Conservation (phyloP, 1,140 invertebrate genomes). For the Laodelphax striatellus region DNA sequence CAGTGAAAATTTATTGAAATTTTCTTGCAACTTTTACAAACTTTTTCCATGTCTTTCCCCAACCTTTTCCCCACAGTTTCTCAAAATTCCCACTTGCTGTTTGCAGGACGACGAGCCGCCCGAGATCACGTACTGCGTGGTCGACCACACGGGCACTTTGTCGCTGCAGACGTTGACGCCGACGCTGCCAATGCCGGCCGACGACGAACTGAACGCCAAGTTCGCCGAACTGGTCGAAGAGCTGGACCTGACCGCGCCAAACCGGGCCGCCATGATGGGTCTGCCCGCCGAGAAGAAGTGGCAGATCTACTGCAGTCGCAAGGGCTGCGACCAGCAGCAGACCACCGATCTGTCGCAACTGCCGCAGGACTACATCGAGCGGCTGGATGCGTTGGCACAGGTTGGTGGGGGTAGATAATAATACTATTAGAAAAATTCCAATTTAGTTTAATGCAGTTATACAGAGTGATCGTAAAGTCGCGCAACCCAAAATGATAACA, state of each 20-base stretch:
- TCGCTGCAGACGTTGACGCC: constrained; percentile 75
- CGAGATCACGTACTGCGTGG: constrained; percentile 81
- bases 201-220: constrained; percentile 83
- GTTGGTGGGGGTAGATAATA: constrained; percentile 40
- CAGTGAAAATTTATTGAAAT: no score
- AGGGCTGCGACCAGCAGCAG: constrained; percentile 38
- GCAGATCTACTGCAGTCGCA: constrained; percentile 92
- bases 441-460: no score
- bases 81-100: no score
- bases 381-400: constrained; percentile 61
- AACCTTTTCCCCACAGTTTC: no score
- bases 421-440: no score
- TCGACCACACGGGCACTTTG: constrained; percentile 73
- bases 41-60: no score
- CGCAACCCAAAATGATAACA: no score
- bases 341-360: constrained; percentile 54
- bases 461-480: no score
- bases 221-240: constrained; percentile 91
- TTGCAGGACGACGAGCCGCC: constrained; percentile 79
- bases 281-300: constrained; percentile 91
- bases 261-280: constrained; percentile 83
- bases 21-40: no score
- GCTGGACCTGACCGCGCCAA: constrained; percentile 81
- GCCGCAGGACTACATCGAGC: constrained; percentile 82
- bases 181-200: constrained; percentile 81